phyloP scores from a whole-genome alignment of 1,140 invertebrate genomes.

The Metopolophium dirhodum region DNA sequence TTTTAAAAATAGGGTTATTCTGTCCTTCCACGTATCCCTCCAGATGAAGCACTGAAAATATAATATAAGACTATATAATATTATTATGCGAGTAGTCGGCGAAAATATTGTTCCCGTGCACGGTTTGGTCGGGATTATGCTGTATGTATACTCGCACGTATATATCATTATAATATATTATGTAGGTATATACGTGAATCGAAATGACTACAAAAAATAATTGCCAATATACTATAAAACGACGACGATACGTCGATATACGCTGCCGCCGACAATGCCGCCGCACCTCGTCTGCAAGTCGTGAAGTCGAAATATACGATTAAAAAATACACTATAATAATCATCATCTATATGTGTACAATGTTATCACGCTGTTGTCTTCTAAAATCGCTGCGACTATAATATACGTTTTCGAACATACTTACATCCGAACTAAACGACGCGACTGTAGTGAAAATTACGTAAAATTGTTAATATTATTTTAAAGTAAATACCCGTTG shows the following conservation, averaged over 20 bases:
- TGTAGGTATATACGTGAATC: neutral
- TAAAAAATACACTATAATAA: slow-evolving; percentile 21
- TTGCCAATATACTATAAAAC: slow-evolving; percentile 8
- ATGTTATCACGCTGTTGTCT: neutral
- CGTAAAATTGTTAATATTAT: neutral
- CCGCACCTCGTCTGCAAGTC: neutral
- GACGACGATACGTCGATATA: neutral
- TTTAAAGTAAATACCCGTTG: neutral
- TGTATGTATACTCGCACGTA: neutral
- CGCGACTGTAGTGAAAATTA: neutral
- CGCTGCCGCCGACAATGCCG: too few species aligned
- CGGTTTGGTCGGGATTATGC: neutral
- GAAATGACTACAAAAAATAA: slow-evolving; percentile 10
- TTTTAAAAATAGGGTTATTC: too few species aligned
- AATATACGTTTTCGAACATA: too few species aligned
- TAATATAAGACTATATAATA: neutral
- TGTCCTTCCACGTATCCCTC: too few species aligned
- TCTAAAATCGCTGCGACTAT: neutral
- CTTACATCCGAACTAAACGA: neutral
- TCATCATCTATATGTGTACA: neutral
- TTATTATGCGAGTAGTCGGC: neutral
- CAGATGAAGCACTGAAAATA: too few species aligned
- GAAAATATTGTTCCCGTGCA: neutral
- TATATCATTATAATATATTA: neutral
- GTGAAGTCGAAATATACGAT: neutral